phyloP scores from a whole-genome alignment of 1,140 invertebrate genomes.

The Aporrectodea caliginosa region DNA sequence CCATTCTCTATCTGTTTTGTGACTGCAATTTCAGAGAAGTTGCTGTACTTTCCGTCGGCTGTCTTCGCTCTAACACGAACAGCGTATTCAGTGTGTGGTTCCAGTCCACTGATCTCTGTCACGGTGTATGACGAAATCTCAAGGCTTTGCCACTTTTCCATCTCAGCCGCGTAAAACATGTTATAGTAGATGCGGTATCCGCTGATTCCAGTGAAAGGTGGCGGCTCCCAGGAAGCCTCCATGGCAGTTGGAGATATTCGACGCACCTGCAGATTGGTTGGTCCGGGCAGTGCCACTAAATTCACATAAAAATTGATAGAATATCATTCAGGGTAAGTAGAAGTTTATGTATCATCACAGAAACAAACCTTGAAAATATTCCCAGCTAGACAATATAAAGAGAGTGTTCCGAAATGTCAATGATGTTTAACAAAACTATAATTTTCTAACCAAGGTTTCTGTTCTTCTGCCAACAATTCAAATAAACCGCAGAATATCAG shows the following conservation, averaged over 20 bases:
- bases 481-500: too few relatives aligned
- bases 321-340: too few relatives aligned
- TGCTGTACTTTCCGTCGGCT: conserved; percentile 45
- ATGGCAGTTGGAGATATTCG: conserved; percentile 70
- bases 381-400: too few relatives aligned
- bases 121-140: conserved; percentile 45
- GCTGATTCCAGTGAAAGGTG: conserved; percentile 63
- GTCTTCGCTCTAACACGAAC: conserved; percentile 67
- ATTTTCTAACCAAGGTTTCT: too few relatives aligned
- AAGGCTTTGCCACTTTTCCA: conserved; percentile 46
- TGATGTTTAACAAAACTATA: too few relatives aligned
- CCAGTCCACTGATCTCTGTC: conserved; percentile 77
- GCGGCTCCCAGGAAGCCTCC: conserved; percentile 91
- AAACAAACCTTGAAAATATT: too few relatives aligned
- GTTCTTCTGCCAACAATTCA: too few relatives aligned
- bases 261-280: conserved; percentile 75
- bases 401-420: too few relatives aligned
- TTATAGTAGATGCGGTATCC: conserved; percentile 69
- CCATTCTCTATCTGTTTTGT: conserved; percentile 36
- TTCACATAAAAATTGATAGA: too few relatives aligned
- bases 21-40: conserved; percentile 43
- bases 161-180: conserved; percentile 40
- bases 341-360: too few relatives aligned
- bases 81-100: conserved; percentile 86
- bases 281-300: conserved; percentile 58